Evolutionary conservation across 1,140 invertebrate species (phyloP).

Genomic region (Reticulitermes speratus): DNA sequence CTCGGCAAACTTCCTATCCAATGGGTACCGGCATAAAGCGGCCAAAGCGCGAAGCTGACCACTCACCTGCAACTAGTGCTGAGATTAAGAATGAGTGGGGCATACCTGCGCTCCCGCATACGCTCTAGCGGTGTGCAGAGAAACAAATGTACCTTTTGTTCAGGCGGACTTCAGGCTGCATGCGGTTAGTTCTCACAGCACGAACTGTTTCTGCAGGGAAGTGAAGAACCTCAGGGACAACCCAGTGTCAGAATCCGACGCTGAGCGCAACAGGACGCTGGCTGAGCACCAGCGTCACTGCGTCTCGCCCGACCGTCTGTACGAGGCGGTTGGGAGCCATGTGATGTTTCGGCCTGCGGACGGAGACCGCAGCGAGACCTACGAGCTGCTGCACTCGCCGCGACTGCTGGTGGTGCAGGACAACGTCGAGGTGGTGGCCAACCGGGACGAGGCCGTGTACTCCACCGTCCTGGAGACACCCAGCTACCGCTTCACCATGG

Average conservation of each 20-base stretch:
- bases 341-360: constrained; percentile 45
- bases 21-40: no score
- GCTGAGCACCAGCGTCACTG: constrained; percentile 54
- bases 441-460: constrained; percentile 60
- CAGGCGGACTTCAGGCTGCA: no score
- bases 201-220: constrained; percentile 13
- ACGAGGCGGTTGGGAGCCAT: constrained; percentile 57
- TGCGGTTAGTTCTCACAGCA: no score
- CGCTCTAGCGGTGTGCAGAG: no score
- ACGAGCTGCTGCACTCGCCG: constrained; percentile 61
- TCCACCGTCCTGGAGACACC: constrained; percentile 56
- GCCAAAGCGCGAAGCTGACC: no score
- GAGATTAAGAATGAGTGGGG: no score
- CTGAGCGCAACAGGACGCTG: neutral
- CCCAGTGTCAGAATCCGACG: neutral
- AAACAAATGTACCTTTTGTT: no score
- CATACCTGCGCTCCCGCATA: no score
- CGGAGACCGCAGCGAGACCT: constrained; percentile 44
- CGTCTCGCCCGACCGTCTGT: constrained; percentile 60
- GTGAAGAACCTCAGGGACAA: neutral
- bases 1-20: no score
- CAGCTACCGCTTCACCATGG: constrained; percentile 64
- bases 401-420: constrained; percentile 70
- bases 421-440: constrained; percentile 69
- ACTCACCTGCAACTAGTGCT: no score